Percentiles rank a stretch among this genome's conserved stretches.
phyloP scores from a whole-genome alignment of 2,888 invertebrate species.

The Apoda limacodes region DNA sequence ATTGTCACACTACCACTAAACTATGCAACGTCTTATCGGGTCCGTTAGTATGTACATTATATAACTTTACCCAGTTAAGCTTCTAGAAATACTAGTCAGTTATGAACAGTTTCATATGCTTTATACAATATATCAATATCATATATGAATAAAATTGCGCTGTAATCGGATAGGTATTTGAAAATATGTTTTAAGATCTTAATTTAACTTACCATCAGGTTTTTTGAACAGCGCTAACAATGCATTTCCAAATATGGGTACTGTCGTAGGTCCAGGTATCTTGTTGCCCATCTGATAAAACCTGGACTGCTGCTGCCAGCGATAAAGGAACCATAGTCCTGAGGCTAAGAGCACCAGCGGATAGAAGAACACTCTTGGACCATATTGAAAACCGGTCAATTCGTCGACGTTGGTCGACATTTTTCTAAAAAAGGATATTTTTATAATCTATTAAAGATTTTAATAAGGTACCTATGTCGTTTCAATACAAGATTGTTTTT shows the following conservation, averaged over 20 bases:
- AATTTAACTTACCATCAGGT: conserved; percentile 73
- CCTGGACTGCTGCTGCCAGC: conserved; percentile 60
- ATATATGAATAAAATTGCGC: too few species aligned
- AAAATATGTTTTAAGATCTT: too few species aligned
- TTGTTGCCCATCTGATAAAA: conserved; percentile 73
- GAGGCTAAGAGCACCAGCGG: conserved; percentile 37
- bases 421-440: conserved; percentile 20
- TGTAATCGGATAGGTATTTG: too few species aligned
- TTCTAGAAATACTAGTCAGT: too few species aligned
- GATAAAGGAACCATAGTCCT: conserved; percentile 39
- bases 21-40: too few species aligned
- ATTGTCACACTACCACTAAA: too few species aligned
- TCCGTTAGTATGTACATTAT: too few species aligned
- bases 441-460: conserved; percentile 2
- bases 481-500: too few species aligned
- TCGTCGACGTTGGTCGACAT: conserved; percentile 29
- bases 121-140: too few species aligned
- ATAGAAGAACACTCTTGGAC: conserved; percentile 34
- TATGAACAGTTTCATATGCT: too few species aligned
- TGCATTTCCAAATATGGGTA: conserved; percentile 79
- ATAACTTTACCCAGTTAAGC: too few species aligned
- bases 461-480: too few species aligned
- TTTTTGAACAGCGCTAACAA: conserved; percentile 72
- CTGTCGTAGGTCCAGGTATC: conserved; percentile 74
- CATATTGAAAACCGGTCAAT: conserved; percentile 17